Evolutionary conservation across 1,140 invertebrate genomes (phyloP), one percentile per base, ranked within the genome.

Genomic region (Drosophila nannoptera): DNA sequence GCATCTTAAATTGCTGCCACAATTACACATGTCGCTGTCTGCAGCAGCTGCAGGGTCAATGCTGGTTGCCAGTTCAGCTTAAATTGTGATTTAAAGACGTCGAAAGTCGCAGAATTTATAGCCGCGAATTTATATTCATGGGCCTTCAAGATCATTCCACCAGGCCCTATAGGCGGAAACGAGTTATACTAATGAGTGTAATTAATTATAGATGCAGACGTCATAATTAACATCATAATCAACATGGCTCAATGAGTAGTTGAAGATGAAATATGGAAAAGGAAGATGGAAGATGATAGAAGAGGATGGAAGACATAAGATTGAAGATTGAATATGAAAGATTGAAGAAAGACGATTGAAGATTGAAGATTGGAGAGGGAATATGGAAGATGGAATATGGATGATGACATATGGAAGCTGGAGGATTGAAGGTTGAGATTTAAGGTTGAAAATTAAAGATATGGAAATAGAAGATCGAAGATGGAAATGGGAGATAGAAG

Each of bases 1-100:
- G 32, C 31, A 48, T 38, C 69, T 84, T 83, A 84, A 83, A 83
- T 84, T 84, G 80, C 73, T 80, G 80, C 80, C 80, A 73, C 80
- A 83, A 83, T 84, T 83, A 84, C 80, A 83, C 80, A 83, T 80
- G 76, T 83, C 70, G 67, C 67, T 74, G 73, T 77, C 73, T 65
- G 66, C 67, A 52, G 76, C 80, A 86, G 80, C 74, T 75, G 76
- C 80, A 83, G 80, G 80, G 80, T 84, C 80, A 84, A 84, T 80
- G 80, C 77, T 84, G 80, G 55, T 73, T 12, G n/a, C 14, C 16
- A 46, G 29, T 54, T 54, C 54, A 40, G 40, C 53, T 65, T 49
- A 36, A 68, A 76, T 73, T 52, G 12, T 70, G 59, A 82, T 71
- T 82, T 75, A 71, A 82, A 83, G 64, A 73, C 54, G 22, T 7